These are phyloP conservation scores for Oryzaephilus surinamensis DNA, from an alignment of 1,140 invertebrate species.

Conservation along the genomic window DNA sequence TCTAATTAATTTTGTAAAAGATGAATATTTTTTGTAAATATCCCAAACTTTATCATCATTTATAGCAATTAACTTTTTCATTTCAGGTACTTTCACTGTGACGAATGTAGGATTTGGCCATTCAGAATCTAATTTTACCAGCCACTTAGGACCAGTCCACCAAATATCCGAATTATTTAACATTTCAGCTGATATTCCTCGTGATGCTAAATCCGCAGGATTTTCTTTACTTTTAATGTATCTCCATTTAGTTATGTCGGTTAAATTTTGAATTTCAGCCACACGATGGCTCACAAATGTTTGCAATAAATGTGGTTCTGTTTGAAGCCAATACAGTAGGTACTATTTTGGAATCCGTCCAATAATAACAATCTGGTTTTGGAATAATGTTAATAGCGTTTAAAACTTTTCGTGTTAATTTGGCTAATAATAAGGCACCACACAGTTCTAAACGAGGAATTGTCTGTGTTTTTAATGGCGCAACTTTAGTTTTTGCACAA, in stretches of 20 bases:
- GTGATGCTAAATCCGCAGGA: slow-evolving; percentile 30
- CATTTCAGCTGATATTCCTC: slow-evolving; percentile 15
- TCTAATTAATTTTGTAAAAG: no score
- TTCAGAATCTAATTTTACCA: no score
- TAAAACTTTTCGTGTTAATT: slow-evolving; percentile 11
- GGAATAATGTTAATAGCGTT: slow-evolving; percentile 1
- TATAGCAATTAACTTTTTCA: no score
- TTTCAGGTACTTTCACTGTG: no score
- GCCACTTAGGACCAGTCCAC: slow-evolving; percentile 17
- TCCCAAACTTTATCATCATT: no score
- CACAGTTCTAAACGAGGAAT: slow-evolving; percentile 36
- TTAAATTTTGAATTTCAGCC: slow-evolving; percentile 18
- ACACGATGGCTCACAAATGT: slow-evolving; percentile 25
- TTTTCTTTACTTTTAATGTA: slow-evolving; percentile 19
- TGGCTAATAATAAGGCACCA: slow-evolving; percentile 18
- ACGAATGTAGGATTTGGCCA: no score
- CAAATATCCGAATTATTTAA: slow-evolving; percentile 13
- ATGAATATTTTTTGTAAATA: no score
- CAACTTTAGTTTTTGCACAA: slow-evolving; percentile 31
- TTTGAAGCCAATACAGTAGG: slow-evolving; percentile 10
- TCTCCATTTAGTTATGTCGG: neutral
- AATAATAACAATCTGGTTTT: slow-evolving; percentile 6
- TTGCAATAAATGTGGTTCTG: slow-evolving; percentile 7
- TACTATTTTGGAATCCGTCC: slow-evolving; percentile 17
- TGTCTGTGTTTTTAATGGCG: slow-evolving; percentile 30